Evolutionary conservation across 2,113 vertebrate species (phyloP).

Genomic region (Melanotaenia duboulayi): DNA sequence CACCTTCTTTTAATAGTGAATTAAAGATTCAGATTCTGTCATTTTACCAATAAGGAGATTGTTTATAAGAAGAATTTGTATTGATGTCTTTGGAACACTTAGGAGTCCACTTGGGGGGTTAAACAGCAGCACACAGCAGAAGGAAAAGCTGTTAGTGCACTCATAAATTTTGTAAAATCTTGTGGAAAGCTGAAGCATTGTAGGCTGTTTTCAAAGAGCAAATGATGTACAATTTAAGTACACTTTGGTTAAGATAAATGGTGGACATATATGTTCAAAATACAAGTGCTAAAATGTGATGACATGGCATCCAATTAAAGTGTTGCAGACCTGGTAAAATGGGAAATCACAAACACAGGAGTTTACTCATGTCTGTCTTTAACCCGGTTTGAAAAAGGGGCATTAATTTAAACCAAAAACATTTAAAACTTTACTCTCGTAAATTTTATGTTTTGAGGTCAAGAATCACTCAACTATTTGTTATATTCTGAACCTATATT

Average conservation of each 20-base stretch:
- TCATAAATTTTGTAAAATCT: constrained; percentile 7
- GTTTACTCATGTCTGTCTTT: not conserved
- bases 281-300: not conserved
- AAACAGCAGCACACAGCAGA: not conserved
- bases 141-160: constrained; percentile 14
- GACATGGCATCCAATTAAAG: not conserved
- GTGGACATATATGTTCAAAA: not conserved
- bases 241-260: not conserved
- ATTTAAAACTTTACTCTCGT: not conserved
- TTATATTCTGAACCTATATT: not conserved
- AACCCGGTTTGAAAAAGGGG: not conserved
- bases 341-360: constrained; percentile 3
- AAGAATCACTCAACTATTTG: not conserved
- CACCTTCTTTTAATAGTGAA: constrained; percentile 12
- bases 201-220: constrained; percentile 25
- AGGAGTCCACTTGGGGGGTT: constrained; percentile 13
- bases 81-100: constrained; percentile 18
- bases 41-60: constrained; percentile 7
- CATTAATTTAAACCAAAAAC: not conserved
- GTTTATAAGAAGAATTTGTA: not conserved
- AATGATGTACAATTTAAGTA: not conserved
- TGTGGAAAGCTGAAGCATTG: constrained; percentile 6
- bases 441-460: not conserved
- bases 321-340: not conserved
- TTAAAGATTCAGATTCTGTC: constrained; percentile 18